A percentile compares a stretch with the other conserved stretches of the same genome.
phyloP scores from a whole-genome alignment of 92 coral and sea anemone genomes.

The Actinernus sp. region DNA sequence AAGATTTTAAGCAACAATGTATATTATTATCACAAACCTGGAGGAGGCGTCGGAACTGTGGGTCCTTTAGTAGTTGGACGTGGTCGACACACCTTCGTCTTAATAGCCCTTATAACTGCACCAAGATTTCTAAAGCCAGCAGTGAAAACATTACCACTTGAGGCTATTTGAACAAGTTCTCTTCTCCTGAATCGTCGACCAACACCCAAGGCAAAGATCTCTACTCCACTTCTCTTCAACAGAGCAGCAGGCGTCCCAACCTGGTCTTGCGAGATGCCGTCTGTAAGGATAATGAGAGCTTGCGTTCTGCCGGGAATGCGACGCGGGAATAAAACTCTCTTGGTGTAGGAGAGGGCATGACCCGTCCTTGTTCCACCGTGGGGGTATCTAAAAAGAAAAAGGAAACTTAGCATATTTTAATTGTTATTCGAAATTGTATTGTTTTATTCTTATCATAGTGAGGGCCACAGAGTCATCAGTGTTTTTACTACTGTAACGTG shows the following conservation, averaged over 20 bases:
- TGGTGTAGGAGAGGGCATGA: conserved; percentile 48
- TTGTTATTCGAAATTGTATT: not conserved
- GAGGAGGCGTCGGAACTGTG: not conserved
- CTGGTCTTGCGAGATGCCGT: conserved; percentile 75
- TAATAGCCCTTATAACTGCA: not conserved
- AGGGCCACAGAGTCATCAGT: too few relatives aligned
- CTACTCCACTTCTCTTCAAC: conserved; percentile 56
- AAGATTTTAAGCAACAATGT: too few relatives aligned
- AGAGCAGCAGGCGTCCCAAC: conserved; percentile 42
- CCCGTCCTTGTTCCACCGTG: conserved; percentile 76
- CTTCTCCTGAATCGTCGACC: conserved; percentile 11
- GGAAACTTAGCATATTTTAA: too few relatives aligned
- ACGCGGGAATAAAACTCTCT: conserved; percentile 45
- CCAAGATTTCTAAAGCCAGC: conserved; percentile 7
- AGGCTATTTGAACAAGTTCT: conserved; percentile 39
- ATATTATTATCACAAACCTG: too few relatives aligned
- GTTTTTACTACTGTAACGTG: too few relatives aligned
- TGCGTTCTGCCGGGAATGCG: conserved; percentile 57
- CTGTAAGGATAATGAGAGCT: conserved; percentile 71
- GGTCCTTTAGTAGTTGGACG: not conserved
- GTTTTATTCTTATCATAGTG: too few relatives aligned
- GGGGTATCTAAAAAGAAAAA: conserved; percentile 54
- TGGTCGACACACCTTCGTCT: conserved; percentile 9
- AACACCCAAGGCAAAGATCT: conserved; percentile 46
- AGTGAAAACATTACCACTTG: conserved; percentile 35